Conservation (phyloP, 1,140 invertebrate genomes). For the Acromyrmex charruanus region DNA sequence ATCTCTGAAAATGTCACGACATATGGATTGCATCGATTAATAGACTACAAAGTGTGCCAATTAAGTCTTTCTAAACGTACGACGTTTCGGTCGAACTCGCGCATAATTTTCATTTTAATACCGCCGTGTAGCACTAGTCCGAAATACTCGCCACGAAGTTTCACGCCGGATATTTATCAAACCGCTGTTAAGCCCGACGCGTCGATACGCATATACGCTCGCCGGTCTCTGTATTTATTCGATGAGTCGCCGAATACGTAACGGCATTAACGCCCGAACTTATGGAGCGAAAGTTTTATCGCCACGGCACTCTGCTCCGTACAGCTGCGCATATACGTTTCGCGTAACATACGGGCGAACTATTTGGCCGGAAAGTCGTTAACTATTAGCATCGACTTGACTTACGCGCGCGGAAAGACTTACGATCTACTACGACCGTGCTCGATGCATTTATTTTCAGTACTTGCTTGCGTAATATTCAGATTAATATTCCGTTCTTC, state of each 20-base stretch:
- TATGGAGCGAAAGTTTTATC: conserved; percentile 75
- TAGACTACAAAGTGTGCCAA: neutral
- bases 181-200: conserved; percentile 32
- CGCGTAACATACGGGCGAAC: conserved; percentile 60
- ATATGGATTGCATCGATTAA: neutral
- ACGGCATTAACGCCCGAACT: conserved; percentile 73
- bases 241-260: conserved; percentile 67
- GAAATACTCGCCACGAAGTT: conserved; percentile 35
- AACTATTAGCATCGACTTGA: conserved; percentile 61
- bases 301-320: conserved; percentile 54
- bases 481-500: conserved; percentile 12
- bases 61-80: neutral
- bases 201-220: conserved; percentile 33
- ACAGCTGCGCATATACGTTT: conserved; percentile 66
- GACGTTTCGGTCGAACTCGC: conserved; percentile 13
- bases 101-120: conserved; percentile 43
- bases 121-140: neutral
- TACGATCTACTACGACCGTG: conserved; percentile 23
- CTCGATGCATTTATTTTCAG: conserved; percentile 51
- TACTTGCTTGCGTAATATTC: conserved; percentile 19
- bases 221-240: conserved; percentile 59
- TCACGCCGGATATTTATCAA: conserved; percentile 57
- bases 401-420: conserved; percentile 43
- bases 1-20: neutral
- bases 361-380: conserved; percentile 63